phyloP scores from a whole-genome alignment of 2,888 invertebrate genomes.

The Ethmia dodecea region DNA sequence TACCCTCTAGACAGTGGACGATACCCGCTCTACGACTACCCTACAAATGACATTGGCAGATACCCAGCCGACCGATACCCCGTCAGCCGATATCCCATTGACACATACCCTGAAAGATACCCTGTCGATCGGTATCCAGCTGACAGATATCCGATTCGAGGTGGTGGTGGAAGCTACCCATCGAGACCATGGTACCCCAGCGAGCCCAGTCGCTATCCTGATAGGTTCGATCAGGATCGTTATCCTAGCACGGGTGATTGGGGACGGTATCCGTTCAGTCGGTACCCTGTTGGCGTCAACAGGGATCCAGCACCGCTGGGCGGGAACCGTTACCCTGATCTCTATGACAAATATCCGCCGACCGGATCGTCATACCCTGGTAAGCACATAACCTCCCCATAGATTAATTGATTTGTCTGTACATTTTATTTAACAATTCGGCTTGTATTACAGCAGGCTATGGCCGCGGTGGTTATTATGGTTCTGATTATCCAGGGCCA shows the following conservation, averaged over 20 bases:
- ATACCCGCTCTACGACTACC: constrained; percentile 41
- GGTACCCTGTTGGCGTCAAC: constrained; percentile 68
- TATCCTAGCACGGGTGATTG: constrained; percentile 50
- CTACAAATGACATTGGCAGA: constrained; percentile 48
- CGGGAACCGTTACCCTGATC: constrained; percentile 67
- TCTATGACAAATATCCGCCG: constrained; percentile 78
- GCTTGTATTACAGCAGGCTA: constrained; percentile 39
- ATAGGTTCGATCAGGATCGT: constrained; percentile 69
- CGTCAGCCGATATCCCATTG: constrained; percentile 55
- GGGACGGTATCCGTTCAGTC: constrained; percentile 65
- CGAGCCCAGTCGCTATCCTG: constrained; percentile 62
- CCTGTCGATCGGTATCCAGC: constrained; percentile 49
- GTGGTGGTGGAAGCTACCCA: constrained; percentile 46
- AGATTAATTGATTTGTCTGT: too few species aligned
- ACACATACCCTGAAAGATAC: constrained; percentile 52
- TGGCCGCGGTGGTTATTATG: constrained; percentile 61
- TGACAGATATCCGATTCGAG: constrained; percentile 52
- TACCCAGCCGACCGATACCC: constrained; percentile 61
- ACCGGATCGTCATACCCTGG: constrained; percentile 72
- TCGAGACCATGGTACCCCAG: constrained; percentile 44
- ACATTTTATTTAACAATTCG: background rate
- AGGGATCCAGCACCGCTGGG: constrained; percentile 70
- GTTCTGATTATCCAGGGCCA: constrained; percentile 53
- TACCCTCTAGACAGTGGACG: constrained; percentile 61
- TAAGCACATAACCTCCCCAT: constrained; percentile 47